Evolutionary conservation across 2,888 invertebrate genomes (phyloP).

Genomic region (Boloria selene): DNA sequence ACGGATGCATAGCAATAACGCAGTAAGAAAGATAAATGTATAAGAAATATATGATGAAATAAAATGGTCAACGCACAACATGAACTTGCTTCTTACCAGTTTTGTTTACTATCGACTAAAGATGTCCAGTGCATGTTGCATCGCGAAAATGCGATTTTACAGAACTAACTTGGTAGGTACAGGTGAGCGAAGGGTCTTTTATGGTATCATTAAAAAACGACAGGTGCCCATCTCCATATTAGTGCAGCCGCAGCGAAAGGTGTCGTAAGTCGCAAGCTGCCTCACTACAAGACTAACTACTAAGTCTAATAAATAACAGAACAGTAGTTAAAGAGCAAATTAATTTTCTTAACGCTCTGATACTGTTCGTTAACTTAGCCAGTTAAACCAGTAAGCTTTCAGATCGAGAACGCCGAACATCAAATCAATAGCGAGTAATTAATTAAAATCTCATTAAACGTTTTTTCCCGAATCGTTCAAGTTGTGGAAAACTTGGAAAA

Average conservation of each 20-base stretch:
- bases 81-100: slow-evolving; percentile 31
- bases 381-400: slow-evolving; percentile 44
- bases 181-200: slow-evolving; percentile 51
- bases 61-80: slow-evolving; percentile 28
- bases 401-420: slow-evolving; percentile 46
- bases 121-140: slow-evolving; percentile 43
- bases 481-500: slow-evolving; percentile 63
- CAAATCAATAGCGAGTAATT: slow-evolving; percentile 52
- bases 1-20: too few relatives aligned
- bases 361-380: slow-evolving; percentile 38
- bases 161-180: slow-evolving; percentile 50
- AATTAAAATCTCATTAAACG: slow-evolving; percentile 64
- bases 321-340: slow-evolving; percentile 49
- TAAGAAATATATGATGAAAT: slow-evolving; percentile 26
- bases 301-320: slow-evolving; percentile 50
- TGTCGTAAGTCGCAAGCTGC: slow-evolving; percentile 51
- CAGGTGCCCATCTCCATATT: slow-evolving; percentile 57
- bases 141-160: slow-evolving; percentile 47
- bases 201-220: slow-evolving; percentile 55
- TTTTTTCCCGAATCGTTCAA: slow-evolving; percentile 59
- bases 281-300: slow-evolving; percentile 45
- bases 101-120: slow-evolving; percentile 46
- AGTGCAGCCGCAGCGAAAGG: slow-evolving; percentile 57
- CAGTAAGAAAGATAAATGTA: not conserved
- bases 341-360: slow-evolving; percentile 50